Evolutionary conservation across 2,888 invertebrate genomes (phyloP), one percentile per base, ranked within the genome.

Genomic region (Lottia gigantea): DNA sequence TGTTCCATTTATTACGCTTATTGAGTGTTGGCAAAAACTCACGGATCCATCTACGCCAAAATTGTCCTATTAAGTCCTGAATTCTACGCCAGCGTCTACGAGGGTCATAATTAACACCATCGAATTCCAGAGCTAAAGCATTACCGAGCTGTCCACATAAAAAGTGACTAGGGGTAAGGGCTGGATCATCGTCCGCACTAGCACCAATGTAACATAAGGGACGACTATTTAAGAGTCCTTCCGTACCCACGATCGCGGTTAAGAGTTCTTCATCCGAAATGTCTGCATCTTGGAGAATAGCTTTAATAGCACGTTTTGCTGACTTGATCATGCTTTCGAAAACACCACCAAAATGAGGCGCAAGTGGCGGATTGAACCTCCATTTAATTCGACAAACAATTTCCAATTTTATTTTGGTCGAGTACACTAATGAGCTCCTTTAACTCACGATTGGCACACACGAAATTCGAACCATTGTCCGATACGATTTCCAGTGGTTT

Each of bases 271-370:
- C 76, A 63, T 78, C 75, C n/a, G 66, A 76, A 11, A 76, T 67
- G n/a, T 75, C 74, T 6, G 76, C 73, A 45, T 47, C 25, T 4
- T 66, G 66, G 12, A 78, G 61, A 1, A 77, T 72, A 11, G 70
- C 74, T 65, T 67, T 71, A 2, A 77, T 71, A n/a, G 78, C 77
- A 45, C 69, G 55, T 70, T 78, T 79, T 11, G 76, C 75, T 23
- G 62, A 55, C 47, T 73, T 75, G 1, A 80, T 68, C 71, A 76
- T 72, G 1, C 61, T 62, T 65, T 79, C 74, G 66, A 76, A 76
- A 12, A 74, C 71, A 8, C 76, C 77, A 65, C 76, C 74, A 19
- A 72, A 74, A 62, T 79, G 75, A 62, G 78, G 77, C 7, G 74
- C 76, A 0, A 70, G 1, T 46, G 78, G 76, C 2, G 75, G 78